A percentile compares a stretch with the other conserved stretches of the same genome.
These are phyloP conservation scores for Saturnia pavonia DNA, from an alignment of 2,888 invertebrate genomes.

Conservation along the genomic window DNA sequence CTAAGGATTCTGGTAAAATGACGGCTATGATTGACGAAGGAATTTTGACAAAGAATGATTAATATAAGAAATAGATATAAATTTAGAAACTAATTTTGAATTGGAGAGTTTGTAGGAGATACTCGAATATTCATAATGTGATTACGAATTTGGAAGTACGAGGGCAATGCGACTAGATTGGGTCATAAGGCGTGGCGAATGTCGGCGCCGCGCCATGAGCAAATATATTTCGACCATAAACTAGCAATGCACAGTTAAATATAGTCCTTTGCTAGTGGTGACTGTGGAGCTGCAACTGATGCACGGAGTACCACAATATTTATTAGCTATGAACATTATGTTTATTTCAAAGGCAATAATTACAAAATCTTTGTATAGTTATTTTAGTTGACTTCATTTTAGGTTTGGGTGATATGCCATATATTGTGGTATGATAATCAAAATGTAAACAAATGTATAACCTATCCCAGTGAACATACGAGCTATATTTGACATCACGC, in stretches of 20 bases:
- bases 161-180: constrained; percentile 24
- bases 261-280: background rate
- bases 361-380: background rate
- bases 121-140: background rate
- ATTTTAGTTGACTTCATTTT: background rate
- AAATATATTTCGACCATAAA: constrained; percentile 32
- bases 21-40: background rate
- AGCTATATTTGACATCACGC: too few species aligned
- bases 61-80: background rate
- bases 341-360: background rate
- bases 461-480: too few species aligned
- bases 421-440: background rate
- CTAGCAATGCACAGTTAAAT: constrained; percentile 21
- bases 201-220: constrained; percentile 28
- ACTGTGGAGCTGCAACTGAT: background rate
- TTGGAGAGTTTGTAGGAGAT: background rate
- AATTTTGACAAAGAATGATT: background rate
- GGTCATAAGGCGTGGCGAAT: constrained; percentile 34
- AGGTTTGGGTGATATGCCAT: too few species aligned
- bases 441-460: too few species aligned
- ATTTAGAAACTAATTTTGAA: background rate
- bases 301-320: background rate
- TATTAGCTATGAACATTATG: background rate
- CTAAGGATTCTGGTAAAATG: background rate
- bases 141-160: constrained; percentile 14